Conservation (phyloP, 2,113 vertebrate genomes). For the Tricholaema leucomelas region DNA sequence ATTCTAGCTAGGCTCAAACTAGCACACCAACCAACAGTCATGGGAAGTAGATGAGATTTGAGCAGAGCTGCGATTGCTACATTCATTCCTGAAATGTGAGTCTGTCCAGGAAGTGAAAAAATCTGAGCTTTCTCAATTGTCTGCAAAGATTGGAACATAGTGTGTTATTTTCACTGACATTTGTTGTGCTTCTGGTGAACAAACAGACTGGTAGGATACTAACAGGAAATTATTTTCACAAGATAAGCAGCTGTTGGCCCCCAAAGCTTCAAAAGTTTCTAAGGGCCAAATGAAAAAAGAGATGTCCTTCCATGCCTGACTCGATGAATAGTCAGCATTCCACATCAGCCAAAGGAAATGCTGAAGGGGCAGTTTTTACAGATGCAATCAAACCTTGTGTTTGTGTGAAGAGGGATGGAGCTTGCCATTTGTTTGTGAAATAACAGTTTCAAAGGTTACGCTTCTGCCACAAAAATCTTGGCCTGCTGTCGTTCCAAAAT, state of each 20-base stretch:
- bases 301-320: constrained; percentile 46
- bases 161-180: constrained; percentile 67
- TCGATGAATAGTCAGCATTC: constrained; percentile 78
- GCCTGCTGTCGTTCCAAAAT: not conserved
- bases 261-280: constrained; percentile 68
- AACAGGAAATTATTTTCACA: constrained; percentile 81
- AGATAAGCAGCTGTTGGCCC: constrained; percentile 80
- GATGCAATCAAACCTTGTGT: constrained; percentile 58
- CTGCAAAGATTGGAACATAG: constrained; percentile 24
- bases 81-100: not conserved
- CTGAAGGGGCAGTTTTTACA: constrained; percentile 69
- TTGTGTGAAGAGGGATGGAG: constrained; percentile 50
- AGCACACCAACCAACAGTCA: too few species aligned
- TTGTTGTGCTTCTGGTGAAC: constrained; percentile 65
- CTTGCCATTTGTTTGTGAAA: constrained; percentile 35
- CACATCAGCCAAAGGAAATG: constrained; percentile 72
- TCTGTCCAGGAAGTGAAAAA: not conserved
- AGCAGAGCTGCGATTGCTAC: not conserved
- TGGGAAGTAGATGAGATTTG: not conserved
- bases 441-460: constrained; percentile 34
- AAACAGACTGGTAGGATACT: constrained; percentile 69
- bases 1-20: too few species aligned
- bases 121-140: constrained; percentile 48
- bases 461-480: constrained; percentile 48
- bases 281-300: constrained; percentile 34